A percentile compares a stretch with the other conserved stretches of the same genome.
Conservation (phyloP, 2,888 invertebrate species). For the Mesoligia furuncula region DNA sequence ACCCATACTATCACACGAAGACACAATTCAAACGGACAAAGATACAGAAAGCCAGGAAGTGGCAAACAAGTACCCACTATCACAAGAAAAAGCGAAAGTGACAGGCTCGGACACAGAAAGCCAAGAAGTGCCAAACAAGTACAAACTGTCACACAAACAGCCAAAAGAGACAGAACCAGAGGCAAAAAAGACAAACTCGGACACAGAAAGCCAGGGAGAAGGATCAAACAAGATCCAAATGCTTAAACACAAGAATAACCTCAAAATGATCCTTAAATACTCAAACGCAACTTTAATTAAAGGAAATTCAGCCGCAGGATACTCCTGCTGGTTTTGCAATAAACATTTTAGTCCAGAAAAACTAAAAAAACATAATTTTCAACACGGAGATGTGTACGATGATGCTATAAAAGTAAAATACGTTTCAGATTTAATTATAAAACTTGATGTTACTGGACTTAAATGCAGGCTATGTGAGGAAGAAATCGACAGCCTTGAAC, state of each 20-base stretch:
- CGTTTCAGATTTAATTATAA: constrained; percentile 50
- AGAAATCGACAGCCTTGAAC: constrained; percentile 29
- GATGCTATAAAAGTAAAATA: constrained; percentile 54
- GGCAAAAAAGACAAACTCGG: background rate
- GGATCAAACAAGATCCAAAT: constrained; percentile 46
- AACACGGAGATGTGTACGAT: constrained; percentile 30
- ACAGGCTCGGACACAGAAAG: background rate
- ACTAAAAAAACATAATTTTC: constrained; percentile 29
- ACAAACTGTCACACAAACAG: no score
- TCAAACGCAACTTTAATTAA: constrained; percentile 72
- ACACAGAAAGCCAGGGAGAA: constrained; percentile 21
- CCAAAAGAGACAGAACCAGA: no score
- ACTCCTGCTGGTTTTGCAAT: constrained; percentile 58
- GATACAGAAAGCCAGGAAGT: constrained; percentile 11
- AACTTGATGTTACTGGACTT: constrained; percentile 45
- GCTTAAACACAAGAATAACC: constrained; percentile 64
- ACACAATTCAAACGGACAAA: background rate
- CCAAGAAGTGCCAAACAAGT: constrained; percentile 8
- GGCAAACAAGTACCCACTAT: constrained; percentile 2
- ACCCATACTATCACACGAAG: background rate
- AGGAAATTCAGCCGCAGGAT: constrained; percentile 59
- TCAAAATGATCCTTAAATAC: constrained; percentile 54
- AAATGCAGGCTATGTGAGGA: constrained; percentile 28
- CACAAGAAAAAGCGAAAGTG: no score
- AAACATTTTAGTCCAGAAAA: constrained; percentile 4